Base-by-base conservation (phyloP, 1,140 invertebrate genomes). In the Brachystomella parvula region DNA sequence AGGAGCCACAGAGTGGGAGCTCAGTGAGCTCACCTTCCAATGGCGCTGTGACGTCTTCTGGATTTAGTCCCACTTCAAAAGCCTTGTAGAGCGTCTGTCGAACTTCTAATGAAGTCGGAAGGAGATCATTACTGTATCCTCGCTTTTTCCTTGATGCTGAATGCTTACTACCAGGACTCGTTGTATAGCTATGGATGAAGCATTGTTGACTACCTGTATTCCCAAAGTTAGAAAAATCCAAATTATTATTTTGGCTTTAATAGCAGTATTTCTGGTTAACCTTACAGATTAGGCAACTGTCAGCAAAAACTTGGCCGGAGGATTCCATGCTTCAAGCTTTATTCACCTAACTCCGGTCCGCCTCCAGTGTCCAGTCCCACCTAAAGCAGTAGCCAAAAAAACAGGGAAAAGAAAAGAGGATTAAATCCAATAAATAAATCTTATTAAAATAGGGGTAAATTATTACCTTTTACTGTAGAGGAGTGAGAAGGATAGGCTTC, bases 271-370 rank as follows among this genome's bases (percentile, higher is more conserved):
- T n/a, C n/a, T n/a, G n/a, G n/a, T n/a, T n/a, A n/a, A n/a, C n/a
- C n/a, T n/a, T n/a, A 53, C 68, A 69, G 26, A 69, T 47, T 15
- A 69, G 30, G 39, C 68, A 69, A 49, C 33, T 58, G 15, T 69
- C 68, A 29, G 61, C 68, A 30, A 57, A 63, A 2, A 69, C 64
- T 44, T 65, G 68, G 57, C 49, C 49, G 9, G 49, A 19, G 12
- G 49, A 53, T 24, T 3, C 49, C 49, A 53, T 53, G 12, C 49
- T 53, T 15, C 21, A 9, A 26, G 49, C n/a, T n/a, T n/a, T n/a
- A n/a, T n/a, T n/a, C n/a, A n/a, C n/a, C n/a, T n/a, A n/a, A n/a
- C n/a, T n/a, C n/a, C n/a, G n/a, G n/a, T n/a, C n/a, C n/a, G n/a
- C n/a, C n/a, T n/a, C n/a, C n/a, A n/a, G n/a, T n/a, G n/a, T n/a